A percentile compares a stretch with the other conserved stretches of the same genome.
Conservation (phyloP, 2,113 vertebrate genomes). For the Perca schrenkii region DNA sequence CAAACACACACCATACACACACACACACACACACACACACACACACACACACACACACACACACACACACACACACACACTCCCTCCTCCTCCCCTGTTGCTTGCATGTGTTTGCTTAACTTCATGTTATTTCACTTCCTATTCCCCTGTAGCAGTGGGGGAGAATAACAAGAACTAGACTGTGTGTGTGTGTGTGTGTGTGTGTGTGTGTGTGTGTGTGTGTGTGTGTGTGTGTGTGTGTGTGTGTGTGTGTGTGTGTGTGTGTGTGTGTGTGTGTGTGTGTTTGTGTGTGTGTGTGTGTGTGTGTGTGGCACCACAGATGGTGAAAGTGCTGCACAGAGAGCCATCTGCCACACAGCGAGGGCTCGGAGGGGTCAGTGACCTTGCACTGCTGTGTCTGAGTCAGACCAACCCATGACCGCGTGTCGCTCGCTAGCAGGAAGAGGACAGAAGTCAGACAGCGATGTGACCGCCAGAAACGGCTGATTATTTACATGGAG, state of each 20-base stretch:
- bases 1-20: too few species aligned
- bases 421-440: constrained; percentile 14
- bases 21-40: too few species aligned
- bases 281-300: constrained; percentile 10
- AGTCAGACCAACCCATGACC: constrained; percentile 52
- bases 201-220: too few species aligned
- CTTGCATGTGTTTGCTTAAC: constrained; percentile 19
- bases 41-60: too few species aligned
- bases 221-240: neutral
- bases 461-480: neutral
- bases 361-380: constrained; percentile 45
- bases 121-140: constrained; percentile 66
- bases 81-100: too few species aligned
- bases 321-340: constrained; percentile 4
- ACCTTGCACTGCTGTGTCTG: constrained; percentile 39
- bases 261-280: neutral
- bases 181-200: too few species aligned
- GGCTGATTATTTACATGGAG: too few species aligned
- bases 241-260: too few species aligned
- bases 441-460: constrained; percentile 34
- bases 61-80: too few species aligned
- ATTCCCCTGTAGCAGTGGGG: constrained; percentile 23
- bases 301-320: neutral
- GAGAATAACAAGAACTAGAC: constrained; percentile 49
- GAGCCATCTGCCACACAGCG: constrained; percentile 43